Evolutionary conservation across 1,140 invertebrate genomes (phyloP).

Genomic region (Leucophenga varia): DNA sequence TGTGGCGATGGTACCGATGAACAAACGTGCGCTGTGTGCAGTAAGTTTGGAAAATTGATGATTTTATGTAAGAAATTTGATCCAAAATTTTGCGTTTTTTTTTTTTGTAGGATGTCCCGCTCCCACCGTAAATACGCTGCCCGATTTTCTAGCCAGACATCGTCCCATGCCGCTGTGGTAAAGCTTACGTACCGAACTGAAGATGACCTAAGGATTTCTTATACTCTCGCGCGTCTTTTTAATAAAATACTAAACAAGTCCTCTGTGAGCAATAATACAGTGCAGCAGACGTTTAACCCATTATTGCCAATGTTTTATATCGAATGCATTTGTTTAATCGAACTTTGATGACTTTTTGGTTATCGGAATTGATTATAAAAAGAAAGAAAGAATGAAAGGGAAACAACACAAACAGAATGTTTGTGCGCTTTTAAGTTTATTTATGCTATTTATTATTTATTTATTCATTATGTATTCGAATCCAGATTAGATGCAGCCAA

Average conservation of each 20-base stretch:
- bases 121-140: slow-evolving; percentile 37
- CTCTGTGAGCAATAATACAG: no score
- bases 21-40: slow-evolving; percentile 77
- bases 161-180: slow-evolving; percentile 53
- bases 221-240: not conserved
- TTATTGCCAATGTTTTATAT: no score
- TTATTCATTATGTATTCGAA: slow-evolving; percentile 36
- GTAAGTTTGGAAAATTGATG: slow-evolving; percentile 64
- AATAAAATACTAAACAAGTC: not conserved
- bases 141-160: slow-evolving; percentile 36
- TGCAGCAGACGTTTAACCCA: no score
- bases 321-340: no score
- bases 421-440: slow-evolving; percentile 47
- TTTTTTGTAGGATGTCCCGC: slow-evolving; percentile 62
- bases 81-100: slow-evolving; percentile 13
- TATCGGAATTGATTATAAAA: not conserved
- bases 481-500: slow-evolving; percentile 26
- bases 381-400: not conserved
- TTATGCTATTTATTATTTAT: slow-evolving; percentile 48
- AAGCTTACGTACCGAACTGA: not conserved
- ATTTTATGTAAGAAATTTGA: slow-evolving; percentile 2
- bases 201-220: not conserved
- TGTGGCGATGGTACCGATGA: slow-evolving; percentile 90
- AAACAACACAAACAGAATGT: no score
- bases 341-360: no score